Percentiles rank a stretch among this genome's conserved stretches.
phyloP scores from a whole-genome alignment of 2,113 vertebrate species.

The Bubo scandiacus region DNA sequence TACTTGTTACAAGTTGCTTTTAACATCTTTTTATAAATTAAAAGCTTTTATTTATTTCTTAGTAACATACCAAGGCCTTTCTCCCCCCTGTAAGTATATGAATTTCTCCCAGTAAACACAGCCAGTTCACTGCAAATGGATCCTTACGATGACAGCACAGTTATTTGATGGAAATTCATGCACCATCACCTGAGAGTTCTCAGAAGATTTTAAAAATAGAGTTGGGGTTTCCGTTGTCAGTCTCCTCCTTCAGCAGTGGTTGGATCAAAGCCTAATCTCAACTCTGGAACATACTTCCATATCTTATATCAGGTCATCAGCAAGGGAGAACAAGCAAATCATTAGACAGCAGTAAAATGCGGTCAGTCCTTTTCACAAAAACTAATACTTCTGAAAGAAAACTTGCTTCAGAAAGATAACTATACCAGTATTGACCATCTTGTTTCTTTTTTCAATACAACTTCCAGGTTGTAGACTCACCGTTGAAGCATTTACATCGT shows the following conservation, averaged over 20 bases:
- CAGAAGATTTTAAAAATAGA: conserved; percentile 82
- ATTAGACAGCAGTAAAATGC: not conserved
- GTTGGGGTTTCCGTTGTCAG: conserved; percentile 60
- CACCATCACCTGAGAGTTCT: conserved; percentile 67
- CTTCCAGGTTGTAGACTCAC: not conserved
- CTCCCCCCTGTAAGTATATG: not conserved
- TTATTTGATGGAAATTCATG: conserved; percentile 80
- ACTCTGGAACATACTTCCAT: conserved; percentile 40
- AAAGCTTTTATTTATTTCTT: not conserved
- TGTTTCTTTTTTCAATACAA: not conserved
- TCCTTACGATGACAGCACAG: conserved; percentile 63
- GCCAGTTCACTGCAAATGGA: conserved; percentile 69
- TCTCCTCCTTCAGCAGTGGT: not conserved
- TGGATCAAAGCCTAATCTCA: conserved; percentile 41
- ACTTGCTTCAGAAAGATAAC: not conserved
- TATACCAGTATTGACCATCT: not conserved
- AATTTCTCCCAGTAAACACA: conserved; percentile 68
- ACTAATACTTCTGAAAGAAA: not conserved
- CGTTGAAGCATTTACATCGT: not conserved
- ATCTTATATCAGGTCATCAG: conserved; percentile 45
- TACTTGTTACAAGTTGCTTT: not conserved
- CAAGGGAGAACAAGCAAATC: conserved; percentile 15
- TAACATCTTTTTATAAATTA: not conserved
- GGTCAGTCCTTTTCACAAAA: not conserved
- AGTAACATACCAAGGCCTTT: not conserved